Base-by-base conservation (phyloP, 2,888 invertebrate genomes). In the Melinopterus prodromus region DNA sequence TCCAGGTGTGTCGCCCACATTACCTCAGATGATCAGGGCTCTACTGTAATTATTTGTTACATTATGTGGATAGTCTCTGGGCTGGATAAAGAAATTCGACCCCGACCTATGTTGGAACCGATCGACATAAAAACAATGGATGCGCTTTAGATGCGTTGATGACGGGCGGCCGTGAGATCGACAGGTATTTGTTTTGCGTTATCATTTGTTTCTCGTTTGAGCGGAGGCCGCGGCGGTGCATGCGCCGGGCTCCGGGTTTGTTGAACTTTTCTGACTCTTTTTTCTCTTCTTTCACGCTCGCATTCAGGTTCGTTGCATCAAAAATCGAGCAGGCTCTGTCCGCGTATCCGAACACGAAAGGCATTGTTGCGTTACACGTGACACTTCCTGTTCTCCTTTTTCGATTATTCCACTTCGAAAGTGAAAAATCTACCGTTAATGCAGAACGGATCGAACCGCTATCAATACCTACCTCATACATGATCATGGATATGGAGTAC, bases 161-260 rank as follows among this genome's bases (percentile, higher is more conserved):
- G 53, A 53, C 53, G 53, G 12, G 53, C 53, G 53, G 53, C 12
- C 53, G 53, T 53, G 53, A 53, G 53, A 53, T 53, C 53, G 53
- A 53, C 53, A 53, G 53, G 53, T 53, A 53, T 53, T 53, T 53
- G 53, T 53, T 53, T 53, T 53, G 53, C 7, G 53, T 53, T 53
- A 53, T 53, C 53, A 53, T 53, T 53, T 53, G 53, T 53, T 53
- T 53, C 53, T 53, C 53, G 53, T 53, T 53, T 53, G 53, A 53
- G 53, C 53, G 53, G 53, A 53, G 53, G 53, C 53, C 53, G 53
- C 12, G 53, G 53, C 12, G 9, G 53, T 53, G 5, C 53, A 53
- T 53, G 53, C 53, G 53, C 53, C 53, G 12, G 9, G 7, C 53
- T 53, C 53, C 53, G 53, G 53, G 53, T 53, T 53, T 53, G 53